phyloP scores from a whole-genome alignment of 2,797 vertebrate species.

The Pseudochaenichthys georgianus region DNA sequence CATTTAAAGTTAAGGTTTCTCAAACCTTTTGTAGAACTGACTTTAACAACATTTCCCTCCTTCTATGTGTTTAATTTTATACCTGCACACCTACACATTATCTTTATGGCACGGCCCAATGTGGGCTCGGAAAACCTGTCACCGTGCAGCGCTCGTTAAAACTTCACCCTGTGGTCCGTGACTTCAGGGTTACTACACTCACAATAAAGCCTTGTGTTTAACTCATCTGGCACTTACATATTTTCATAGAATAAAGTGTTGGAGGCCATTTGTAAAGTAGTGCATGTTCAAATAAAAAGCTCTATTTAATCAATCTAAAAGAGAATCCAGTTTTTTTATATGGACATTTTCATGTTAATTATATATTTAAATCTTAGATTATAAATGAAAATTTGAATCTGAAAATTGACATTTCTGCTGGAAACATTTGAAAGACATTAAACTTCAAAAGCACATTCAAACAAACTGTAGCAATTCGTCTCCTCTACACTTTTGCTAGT shows the following conservation, averaged over 20 bases:
- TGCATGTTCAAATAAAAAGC: conserved; percentile 2
- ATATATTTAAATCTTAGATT: neutral
- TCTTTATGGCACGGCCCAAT: conserved; percentile 67
- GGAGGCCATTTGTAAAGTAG: conserved; percentile 5
- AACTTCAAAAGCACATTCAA: no score
- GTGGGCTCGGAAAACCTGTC: conserved; percentile 51
- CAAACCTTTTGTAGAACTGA: conserved; percentile 38
- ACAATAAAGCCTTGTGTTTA: conserved; percentile 60
- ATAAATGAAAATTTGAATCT: neutral
- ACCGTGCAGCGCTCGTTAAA: conserved; percentile 76
- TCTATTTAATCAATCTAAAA: neutral
- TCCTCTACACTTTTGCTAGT: no score
- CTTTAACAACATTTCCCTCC: conserved; percentile 57
- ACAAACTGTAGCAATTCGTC: no score
- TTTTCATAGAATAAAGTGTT: conserved; percentile 29
- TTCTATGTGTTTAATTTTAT: conserved; percentile 68
- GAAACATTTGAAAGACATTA: no score
- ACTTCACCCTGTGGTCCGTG: conserved; percentile 62
- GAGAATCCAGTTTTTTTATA: neutral
- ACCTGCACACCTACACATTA: conserved; percentile 75
- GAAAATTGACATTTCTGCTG: neutral
- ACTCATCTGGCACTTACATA: conserved; percentile 30
- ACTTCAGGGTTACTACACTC: conserved; percentile 57
- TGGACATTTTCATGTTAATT: neutral
- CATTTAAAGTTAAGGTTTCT: conserved; percentile 38